These are phyloP conservation scores for Actias luna DNA, from an alignment of 2,888 invertebrate species.

Conservation along the genomic window DNA sequence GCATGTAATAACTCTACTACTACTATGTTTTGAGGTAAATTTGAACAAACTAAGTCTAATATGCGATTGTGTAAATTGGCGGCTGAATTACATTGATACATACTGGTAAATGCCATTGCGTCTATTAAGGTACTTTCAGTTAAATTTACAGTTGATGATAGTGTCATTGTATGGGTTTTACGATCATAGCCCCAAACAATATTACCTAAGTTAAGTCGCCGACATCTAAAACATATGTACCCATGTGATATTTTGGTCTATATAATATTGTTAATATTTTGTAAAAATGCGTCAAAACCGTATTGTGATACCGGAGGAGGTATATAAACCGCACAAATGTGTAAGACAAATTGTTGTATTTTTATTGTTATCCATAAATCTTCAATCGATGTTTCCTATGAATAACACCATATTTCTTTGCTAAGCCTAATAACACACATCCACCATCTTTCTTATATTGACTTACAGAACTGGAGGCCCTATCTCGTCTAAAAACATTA, in stretches of 20 bases:
- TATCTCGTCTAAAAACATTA: constrained; percentile 16
- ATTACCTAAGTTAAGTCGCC: constrained; percentile 5
- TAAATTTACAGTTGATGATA: background rate
- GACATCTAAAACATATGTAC: background rate
- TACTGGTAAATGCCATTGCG: background rate
- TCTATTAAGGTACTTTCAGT: background rate
- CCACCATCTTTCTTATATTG: background rate
- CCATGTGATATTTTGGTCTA: background rate
- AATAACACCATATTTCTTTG: background rate
- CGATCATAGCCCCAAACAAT: background rate
- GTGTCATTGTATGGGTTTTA: background rate
- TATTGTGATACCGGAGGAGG: constrained; percentile 4
- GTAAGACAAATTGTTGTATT: background rate
- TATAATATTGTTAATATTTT: background rate
- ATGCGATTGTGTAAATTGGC: background rate
- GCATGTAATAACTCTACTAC: background rate
- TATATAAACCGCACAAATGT: constrained; percentile 10
- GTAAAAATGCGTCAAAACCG: background rate
- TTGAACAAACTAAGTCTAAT: background rate
- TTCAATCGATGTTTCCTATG: constrained; percentile 1
- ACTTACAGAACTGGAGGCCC: constrained; percentile 3
- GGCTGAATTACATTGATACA: background rate
- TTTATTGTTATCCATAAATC: constrained; percentile 1
- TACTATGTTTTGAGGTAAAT: background rate
- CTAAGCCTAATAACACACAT: background rate